Evolutionary conservation across 2,113 vertebrate genomes (phyloP), one percentile per base, ranked within the genome.

Genomic region (Eonycteris spelaea): DNA sequence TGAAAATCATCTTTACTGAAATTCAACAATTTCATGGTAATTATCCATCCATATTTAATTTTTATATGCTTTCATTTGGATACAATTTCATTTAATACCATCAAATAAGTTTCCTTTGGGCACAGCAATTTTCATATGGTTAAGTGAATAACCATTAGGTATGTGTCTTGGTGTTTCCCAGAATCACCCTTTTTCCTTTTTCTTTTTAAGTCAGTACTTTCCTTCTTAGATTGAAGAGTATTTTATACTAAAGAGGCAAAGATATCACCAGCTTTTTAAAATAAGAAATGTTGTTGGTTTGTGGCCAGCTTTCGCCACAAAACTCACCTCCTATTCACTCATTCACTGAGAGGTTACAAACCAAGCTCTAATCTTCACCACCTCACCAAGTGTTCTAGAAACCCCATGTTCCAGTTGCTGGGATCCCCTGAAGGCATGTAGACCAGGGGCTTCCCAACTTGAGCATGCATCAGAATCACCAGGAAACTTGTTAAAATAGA

Each of bases 1-100:
- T 70, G n/a, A 87, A 94, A 96, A 86, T 43, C 13, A 3, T 55
- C 59, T 78, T 28, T 73, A n/a, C 8, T 94, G 55, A 96, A 95
- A 93, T 28, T 73, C 65, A 82, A 77, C 59, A 70, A 77, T 82
- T 85, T 77, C 45, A 61, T 40, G 40, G 86, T 55, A 80, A 87
- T 51, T 63, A 77, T 30, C 9, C 11, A 88, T 13, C 28, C 26
- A 35, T 86, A 77, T 59, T 82, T 61, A 80, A 91, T 89, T 91
- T 90, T 67, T 40, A 51, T 22, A n/a, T 61, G 35, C 38, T 77
- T 94, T 97, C 61, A 59, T 67, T 77, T 88, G 19, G 16, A 63
- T 93, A 89, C 70, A 79, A 85, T 80, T 75, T 68, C 26, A 90
- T 61, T 63, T 87, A 88, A n/a, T 94, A 77, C 65, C 48, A 61